Conservation (phyloP, 2,888 invertebrate genomes). For the Notodonta dromedarius region DNA sequence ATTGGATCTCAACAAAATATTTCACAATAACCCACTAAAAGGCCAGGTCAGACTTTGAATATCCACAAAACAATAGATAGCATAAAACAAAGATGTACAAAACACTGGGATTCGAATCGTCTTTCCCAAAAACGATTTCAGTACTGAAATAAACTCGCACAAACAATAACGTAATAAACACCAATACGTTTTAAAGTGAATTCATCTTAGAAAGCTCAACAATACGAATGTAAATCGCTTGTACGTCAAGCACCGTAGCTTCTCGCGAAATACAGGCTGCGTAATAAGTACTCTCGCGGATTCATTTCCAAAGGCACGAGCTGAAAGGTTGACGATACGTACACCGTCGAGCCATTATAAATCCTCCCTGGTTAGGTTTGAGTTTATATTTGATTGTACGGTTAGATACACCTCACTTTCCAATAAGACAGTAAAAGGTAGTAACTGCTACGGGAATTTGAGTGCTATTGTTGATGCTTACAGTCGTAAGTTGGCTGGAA, state of each 20-base stretch:
- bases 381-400: slow-evolving; percentile 52
- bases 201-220: slow-evolving; percentile 36
- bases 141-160: slow-evolving; percentile 34
- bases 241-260: slow-evolving; percentile 28
- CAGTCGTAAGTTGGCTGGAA: slow-evolving; percentile 39
- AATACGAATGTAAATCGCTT: slow-evolving; percentile 51
- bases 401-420: slow-evolving; percentile 18
- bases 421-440: slow-evolving; percentile 40
- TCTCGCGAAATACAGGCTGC: slow-evolving; percentile 39
- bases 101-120: slow-evolving; percentile 49
- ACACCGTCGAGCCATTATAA: slow-evolving; percentile 51
- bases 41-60: slow-evolving; percentile 23
- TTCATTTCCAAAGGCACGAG: slow-evolving; percentile 45
- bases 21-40: slow-evolving; percentile 28
- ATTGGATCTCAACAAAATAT: slow-evolving; percentile 20
- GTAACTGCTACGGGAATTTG: slow-evolving; percentile 34
- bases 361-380: slow-evolving; percentile 43
- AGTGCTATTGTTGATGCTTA: slow-evolving; percentile 38
- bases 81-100: slow-evolving; percentile 48
- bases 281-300: slow-evolving; percentile 52
- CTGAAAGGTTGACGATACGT: slow-evolving; percentile 48
- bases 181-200: slow-evolving; percentile 35
- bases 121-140: slow-evolving; percentile 60
- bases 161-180: slow-evolving; percentile 30
- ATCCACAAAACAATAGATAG: slow-evolving; percentile 40